phyloP scores from a whole-genome alignment of 2,888 invertebrate genomes.

The Xiphydria camelus region DNA sequence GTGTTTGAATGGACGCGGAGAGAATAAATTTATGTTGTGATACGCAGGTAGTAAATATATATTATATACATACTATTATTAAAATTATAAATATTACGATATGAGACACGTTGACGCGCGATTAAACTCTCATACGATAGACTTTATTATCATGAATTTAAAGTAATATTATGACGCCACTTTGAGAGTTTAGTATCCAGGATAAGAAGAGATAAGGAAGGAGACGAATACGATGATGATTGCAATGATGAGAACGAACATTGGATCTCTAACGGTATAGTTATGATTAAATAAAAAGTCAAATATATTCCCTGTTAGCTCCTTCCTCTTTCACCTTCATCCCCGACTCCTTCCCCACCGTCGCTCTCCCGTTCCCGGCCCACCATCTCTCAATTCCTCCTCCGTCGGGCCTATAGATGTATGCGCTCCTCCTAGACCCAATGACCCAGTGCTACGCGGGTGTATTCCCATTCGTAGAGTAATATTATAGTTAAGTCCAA shows the following conservation, averaged over 20 bases:
- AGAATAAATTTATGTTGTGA: constrained; percentile 55
- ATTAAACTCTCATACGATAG: constrained; percentile 52
- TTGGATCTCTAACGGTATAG: constrained; percentile 51
- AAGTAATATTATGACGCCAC: constrained; percentile 50
- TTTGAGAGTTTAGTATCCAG: constrained; percentile 50
- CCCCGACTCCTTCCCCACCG: constrained; percentile 7
- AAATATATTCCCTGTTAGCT: constrained; percentile 50
- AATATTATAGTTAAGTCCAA: constrained; percentile 41
- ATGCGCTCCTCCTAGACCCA: constrained; percentile 2
- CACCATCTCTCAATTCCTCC: constrained; percentile 9
- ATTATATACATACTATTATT: constrained; percentile 43
- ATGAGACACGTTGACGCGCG: constrained; percentile 47
- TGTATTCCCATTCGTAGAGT: constrained; percentile 29
- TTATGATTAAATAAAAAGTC: constrained; percentile 48
- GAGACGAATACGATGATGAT: constrained; percentile 20
- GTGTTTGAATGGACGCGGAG: constrained; percentile 27
- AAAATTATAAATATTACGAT: constrained; percentile 30
- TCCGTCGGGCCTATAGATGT: constrained; percentile 16
- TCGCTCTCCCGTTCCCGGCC: constrained; percentile 8
- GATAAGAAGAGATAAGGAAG: constrained; percentile 30
- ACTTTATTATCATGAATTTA: constrained; percentile 54
- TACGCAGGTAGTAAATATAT: constrained; percentile 54
- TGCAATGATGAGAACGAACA: constrained; percentile 24
- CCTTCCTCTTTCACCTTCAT: constrained; percentile 25
- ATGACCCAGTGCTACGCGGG: constrained; percentile 27